Base-by-base conservation (phyloP, 2,797 vertebrate species). In the Acanthiza pusilla region DNA sequence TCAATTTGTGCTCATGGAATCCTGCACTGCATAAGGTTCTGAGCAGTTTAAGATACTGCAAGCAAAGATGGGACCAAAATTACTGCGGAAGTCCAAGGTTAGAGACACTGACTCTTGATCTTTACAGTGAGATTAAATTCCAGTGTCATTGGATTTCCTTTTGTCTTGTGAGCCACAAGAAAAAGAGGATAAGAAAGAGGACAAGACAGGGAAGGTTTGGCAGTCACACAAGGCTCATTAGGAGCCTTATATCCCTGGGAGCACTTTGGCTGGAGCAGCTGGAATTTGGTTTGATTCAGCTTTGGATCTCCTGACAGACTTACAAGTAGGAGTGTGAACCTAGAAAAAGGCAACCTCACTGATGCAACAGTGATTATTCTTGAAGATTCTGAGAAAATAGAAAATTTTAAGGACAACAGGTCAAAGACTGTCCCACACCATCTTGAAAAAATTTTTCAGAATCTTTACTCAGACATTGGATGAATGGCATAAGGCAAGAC, bases 81-180 rank as follows among this genome's bases (percentile, higher is more conserved):
- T 34, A 15, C 36, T 16, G 11, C 48, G 57, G 32, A 38, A 85
- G 25, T 21, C 45, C 57, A 71, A 32, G 32, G 25, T 55, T 61
- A 79, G 18, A 70, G 68, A 30, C 51, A 65, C 29, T 76, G 36
- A 77, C 17, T 91, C 8, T 1, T 19, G n/a, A 67, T 42, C 36
- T 66, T 32, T 45, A 43, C 11, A 78, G 34, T 2, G 3, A 91
- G 29, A 45, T 45, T 45, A 57, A 48, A 79, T 62, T 61, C 53
- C 26, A 73, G 0, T 0, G 2, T 47, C 50, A 47, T 0, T 30
- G 32, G 15, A 12, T 29, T 40, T 70, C 25, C 34, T 25, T 67
- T 47, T 36, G 25, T 36, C 51, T 57, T 18, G 9, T 2, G 68
- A 91, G 57, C 8, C 58, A 30, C 42, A 12, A 66, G 47, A n/a